A percentile compares a stretch with the other conserved stretches of the same genome.
These are phyloP conservation scores for Dasysyrphus tricinctus DNA, from an alignment of 2,888 invertebrate species.

Conservation along the genomic window DNA sequence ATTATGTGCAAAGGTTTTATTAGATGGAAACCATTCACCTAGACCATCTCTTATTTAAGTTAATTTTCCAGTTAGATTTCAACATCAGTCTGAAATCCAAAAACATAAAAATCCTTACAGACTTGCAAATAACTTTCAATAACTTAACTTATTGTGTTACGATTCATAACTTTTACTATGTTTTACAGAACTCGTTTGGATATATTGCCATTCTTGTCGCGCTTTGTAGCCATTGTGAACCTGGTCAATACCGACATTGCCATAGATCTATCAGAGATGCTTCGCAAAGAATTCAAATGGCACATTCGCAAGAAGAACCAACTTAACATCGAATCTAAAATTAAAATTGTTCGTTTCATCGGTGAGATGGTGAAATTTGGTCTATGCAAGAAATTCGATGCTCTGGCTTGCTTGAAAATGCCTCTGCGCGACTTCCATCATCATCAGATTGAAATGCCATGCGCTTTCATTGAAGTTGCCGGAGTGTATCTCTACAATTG, in stretches of 20 bases:
- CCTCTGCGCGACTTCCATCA: conserved; percentile 97
- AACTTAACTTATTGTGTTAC: not conserved
- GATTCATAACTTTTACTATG: not conserved
- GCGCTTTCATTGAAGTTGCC: conserved; percentile 96
- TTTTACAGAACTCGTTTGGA: conserved; percentile 94
- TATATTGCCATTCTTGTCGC: conserved; percentile 95
- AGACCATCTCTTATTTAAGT: too few species aligned
- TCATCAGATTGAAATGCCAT: conserved; percentile 99
- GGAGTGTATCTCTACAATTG: conserved; percentile 96
- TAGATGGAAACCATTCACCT: too few species aligned
- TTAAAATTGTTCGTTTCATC: conserved; percentile 97
- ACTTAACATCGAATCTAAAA: conserved; percentile 93
- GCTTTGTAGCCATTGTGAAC: conserved; percentile 95
- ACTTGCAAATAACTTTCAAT: too few species aligned
- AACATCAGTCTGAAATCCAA: too few species aligned
- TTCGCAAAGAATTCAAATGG: conserved; percentile 97
- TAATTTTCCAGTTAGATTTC: too few species aligned
- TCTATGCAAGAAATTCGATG: conserved; percentile 96
- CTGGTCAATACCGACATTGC: conserved; percentile 97
- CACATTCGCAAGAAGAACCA: conserved; percentile 96
- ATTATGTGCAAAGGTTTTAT: too few species aligned
- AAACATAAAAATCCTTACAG: too few species aligned
- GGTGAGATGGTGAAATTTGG: conserved; percentile 98
- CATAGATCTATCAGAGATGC: conserved; percentile 92
- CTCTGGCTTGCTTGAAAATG: conserved; percentile 95